phyloP scores from a whole-genome alignment of 2,113 vertebrate species.

The Leptosomus discolor region DNA sequence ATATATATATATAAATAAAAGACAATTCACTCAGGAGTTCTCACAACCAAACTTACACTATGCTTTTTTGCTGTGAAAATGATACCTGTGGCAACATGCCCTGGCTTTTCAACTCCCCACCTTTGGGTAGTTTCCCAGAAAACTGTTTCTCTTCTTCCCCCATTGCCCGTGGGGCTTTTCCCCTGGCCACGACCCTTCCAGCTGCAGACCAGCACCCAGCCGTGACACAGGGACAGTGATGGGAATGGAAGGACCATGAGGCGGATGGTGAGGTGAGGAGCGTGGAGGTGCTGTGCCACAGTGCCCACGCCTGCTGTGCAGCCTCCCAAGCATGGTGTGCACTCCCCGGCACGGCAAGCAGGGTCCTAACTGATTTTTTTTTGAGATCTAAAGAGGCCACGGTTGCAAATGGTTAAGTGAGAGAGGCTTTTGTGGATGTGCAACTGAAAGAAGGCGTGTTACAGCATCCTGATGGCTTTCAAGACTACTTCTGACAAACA shows the following conservation, averaged over 20 bases:
- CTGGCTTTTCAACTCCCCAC: background rate
- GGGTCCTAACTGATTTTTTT: too few relatives aligned
- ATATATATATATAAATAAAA: background rate
- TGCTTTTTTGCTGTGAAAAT: background rate
- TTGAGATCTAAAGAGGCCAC: background rate
- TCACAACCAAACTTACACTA: background rate
- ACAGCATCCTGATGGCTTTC: background rate
- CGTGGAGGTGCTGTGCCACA: background rate
- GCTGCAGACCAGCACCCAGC: too few relatives aligned
- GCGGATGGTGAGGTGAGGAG: rapidly evolving
- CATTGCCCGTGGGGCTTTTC: rapidly evolving
- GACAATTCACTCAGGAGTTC: background rate
- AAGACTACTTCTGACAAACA: background rate
- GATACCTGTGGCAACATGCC: background rate
- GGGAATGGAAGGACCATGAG: background rate
- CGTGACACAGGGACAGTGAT: background rate
- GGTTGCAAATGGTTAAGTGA: background rate
- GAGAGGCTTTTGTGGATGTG: background rate
- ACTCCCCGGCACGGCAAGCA: too few relatives aligned
- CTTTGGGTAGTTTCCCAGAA: background rate
- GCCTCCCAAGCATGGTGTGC: rapidly evolving
- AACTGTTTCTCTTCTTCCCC: background rate
- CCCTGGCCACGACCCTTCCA: background rate
- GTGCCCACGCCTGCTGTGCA: background rate
- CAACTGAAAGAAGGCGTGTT: background rate